Base-by-base conservation (phyloP, 2,113 vertebrate species). In the Pandion haliaetus region DNA sequence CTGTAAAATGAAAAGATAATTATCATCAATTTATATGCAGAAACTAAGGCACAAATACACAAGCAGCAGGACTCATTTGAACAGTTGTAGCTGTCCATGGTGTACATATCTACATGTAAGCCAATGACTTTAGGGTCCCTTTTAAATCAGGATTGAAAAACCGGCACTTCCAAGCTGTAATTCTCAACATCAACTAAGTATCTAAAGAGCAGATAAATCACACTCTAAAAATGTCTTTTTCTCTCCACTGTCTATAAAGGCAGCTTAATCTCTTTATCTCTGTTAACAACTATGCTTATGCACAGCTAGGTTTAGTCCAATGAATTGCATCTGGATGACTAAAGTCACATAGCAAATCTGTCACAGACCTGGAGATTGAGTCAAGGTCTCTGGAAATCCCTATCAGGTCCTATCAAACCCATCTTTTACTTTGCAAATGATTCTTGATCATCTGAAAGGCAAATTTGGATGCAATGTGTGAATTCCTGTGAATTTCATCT, bases 1-100 rank as follows among this genome's bases (percentile, higher is more conserved):
- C 47, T 47, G 1, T 29, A 62, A 61, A 91, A 85, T 40, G 21
- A 66, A 44, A 9, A 38, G 6, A 24, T 13, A 36, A 28, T 62
- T 74, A 45, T 45, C 15, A 18, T 38, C 50, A 54, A 29, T 72
- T 79, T 71, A 55, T 50, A 45, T 25, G 25, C n/a, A 69, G 20
- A 86, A 95, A 49, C 52, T 61, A 76, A 59, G 25, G 52, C 32
- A 80, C 11, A 88, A 88, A 66, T 31, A 21, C 19, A 52, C 8
- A 65, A 79, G 36, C 2, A 2, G 2, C 10, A 65, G 20, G 17
- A 38, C 17, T 84, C 2, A 20, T 84, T 31, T 16, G 32, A 74
- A 44, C 10, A 58, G 4, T 7, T 62, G 12, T 54, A 47, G 10
- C 6, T 85, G 9, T 28, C 24, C 17, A 12, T 0, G 1, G 6